A percentile compares a stretch with the other conserved stretches of the same genome.
Evolutionary conservation across 2,797 vertebrate species (phyloP).

Genomic region (Brachyrhaphis roseni): DNA sequence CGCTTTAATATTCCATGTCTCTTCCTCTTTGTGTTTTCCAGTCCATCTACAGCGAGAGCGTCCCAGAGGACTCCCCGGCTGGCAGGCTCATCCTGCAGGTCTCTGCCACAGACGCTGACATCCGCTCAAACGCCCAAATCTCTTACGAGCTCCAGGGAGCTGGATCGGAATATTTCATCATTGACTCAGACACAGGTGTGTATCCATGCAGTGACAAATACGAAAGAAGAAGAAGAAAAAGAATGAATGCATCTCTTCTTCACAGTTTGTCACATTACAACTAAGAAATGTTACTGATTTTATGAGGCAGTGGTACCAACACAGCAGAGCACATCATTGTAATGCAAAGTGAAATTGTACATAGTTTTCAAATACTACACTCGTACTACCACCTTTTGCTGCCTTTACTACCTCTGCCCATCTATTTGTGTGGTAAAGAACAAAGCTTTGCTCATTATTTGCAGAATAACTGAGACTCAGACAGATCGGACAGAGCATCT

Average conservation of each 20-base stretch:
- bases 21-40: constrained; percentile 57
- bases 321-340: not conserved
- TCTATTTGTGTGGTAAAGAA: not conserved
- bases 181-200: constrained; percentile 92
- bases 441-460: not conserved
- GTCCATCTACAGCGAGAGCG: constrained; percentile 86
- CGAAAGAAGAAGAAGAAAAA: not conserved
- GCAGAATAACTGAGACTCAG: not conserved
- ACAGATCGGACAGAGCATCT: not conserved
- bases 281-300: not conserved
- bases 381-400: not conserved
- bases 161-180: constrained; percentile 89
- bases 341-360: not conserved
- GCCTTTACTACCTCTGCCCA: not conserved
- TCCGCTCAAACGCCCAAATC: constrained; percentile 95
- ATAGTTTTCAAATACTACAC: not conserved
- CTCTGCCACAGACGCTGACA: constrained; percentile 92
- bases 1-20: not conserved
- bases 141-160: constrained; percentile 89
- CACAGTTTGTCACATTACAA: not conserved
- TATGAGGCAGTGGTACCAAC: not conserved
- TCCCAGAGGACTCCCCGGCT: constrained; percentile 90
- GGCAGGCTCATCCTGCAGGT: constrained; percentile 92
- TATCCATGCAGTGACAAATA: constrained; percentile 11
- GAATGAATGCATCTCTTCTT: not conserved